Base-by-base conservation (phyloP, 2,888 invertebrate genomes). In the Nasonovia ribisnigri region DNA sequence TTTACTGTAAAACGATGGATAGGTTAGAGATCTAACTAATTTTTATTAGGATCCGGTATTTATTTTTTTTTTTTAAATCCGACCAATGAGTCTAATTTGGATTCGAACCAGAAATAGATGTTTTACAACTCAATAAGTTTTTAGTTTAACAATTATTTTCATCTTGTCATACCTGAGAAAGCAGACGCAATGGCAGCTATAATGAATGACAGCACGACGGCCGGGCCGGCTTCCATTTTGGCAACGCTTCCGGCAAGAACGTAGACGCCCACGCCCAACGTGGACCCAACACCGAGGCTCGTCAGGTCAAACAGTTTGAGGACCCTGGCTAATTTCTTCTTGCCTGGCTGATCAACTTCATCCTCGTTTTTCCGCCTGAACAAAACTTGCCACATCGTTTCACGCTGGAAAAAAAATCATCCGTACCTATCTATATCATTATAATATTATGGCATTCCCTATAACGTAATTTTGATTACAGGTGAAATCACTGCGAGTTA, bases 251-350 rank as follows among this genome's bases (percentile, higher is more conserved):
- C 99, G 13, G 98, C 99, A 94, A 99, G 96, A 89, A 99, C 99
- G 96, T 99, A 99, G 29, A 99, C 99, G 0, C 99, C 99, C 54
- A 99, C 96, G 1, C 99, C 99, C 29, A 99, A 97, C 0, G 98
- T 98, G 94, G 98, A 97, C 94, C 98, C 98, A 60, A 98, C 97
- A 1, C 97, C 99, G 51, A 99, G 96, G 0, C 98, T 97, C 0
- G 98, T 98, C 91, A 99, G 96, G 96, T 99, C 99, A 57, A 98
- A 95, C 0, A 98, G 96, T 4, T 97, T 97, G 86, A 99, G 96
- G 92, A 98, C 98, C 93, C 99, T 95, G 0, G 96, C 96, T 94
- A 97, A 95, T 95, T 96, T 95, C 16, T 96, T 67, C 20, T 88
- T 90, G 91, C 57, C 94, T 2, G 94, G 94, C 20, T 95, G 95